Evolutionary conservation across 1,140 invertebrate species (phyloP), one percentile per base, ranked within the genome.

Genomic region (Planococcus citri): DNA sequence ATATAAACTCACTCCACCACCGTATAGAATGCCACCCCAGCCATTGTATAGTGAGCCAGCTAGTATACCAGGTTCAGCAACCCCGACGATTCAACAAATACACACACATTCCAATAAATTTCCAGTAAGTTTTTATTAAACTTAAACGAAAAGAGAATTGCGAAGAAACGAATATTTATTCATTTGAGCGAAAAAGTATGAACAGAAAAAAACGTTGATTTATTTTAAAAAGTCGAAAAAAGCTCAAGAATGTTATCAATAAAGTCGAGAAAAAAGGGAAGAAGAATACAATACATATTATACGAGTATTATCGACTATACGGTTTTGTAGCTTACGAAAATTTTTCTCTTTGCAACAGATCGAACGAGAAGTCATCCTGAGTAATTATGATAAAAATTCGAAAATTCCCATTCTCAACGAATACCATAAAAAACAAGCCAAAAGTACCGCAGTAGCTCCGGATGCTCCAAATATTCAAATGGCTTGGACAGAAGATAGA

Each of bases 41-140:
- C 79, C 80, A 14, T 73, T 78, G 37, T 78, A 79, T 74, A 78
- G 75, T 69, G 79, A 80, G 72, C 75, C 77, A 73, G 71, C 73
- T 72, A 73, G 72, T 73, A 76, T 78, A 74, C 77, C 77, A 72
- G 76, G 77, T 72, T 75, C 76, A 33, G 78, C 77, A 72, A 75
- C 79, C 76, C 78, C 78, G 80, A 68, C 82, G 79, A 76, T 80
- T 79, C 75, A 71, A 76, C 84, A 81, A 70, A 80, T 87, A 21
- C 87, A 88, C 75, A 90, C 87, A 27, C 87, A 89, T 78, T 89
- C 87, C 71, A 85, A 82, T 74, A 89, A 89, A 79, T 89, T 89
- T 80, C 87, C 88, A 75, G 88, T 90, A 80, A 85, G 83, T 81
- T 14, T 51, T n/a, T 6, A 9, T 51, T 51, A 51, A 51, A 51